Conservation (phyloP, 2,113 vertebrate genomes). For the Oryzias celebensis region DNA sequence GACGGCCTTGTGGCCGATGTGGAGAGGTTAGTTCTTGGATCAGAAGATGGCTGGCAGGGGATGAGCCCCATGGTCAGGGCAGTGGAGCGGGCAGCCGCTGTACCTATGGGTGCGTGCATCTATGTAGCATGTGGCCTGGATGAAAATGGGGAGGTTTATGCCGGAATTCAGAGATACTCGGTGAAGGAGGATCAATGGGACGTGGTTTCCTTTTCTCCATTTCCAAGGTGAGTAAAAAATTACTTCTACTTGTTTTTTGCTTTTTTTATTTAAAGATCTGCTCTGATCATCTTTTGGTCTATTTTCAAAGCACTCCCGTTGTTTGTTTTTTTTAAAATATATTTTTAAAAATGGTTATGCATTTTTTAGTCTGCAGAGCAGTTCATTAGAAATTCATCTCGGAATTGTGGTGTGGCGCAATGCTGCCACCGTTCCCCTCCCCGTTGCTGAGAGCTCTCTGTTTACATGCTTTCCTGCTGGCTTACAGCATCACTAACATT, state of each 20-base stretch:
- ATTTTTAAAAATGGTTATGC: background rate
- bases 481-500: too few relatives aligned
- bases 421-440: too few relatives aligned
- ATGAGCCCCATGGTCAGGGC: slow-evolving; percentile 79
- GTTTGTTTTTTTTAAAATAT: too few relatives aligned
- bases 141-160: slow-evolving; percentile 85
- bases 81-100: slow-evolving; percentile 82
- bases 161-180: slow-evolving; percentile 83
- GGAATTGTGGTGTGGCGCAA: too few relatives aligned
- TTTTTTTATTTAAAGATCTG: background rate
- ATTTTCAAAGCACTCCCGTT: too few relatives aligned
- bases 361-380: too few relatives aligned
- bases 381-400: too few relatives aligned
- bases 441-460: too few relatives aligned
- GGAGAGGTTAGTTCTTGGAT: slow-evolving; percentile 76
- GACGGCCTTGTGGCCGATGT: slow-evolving; percentile 79
- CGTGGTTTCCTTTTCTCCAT: slow-evolving; percentile 84
- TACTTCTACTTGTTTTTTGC: background rate
- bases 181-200: slow-evolving; percentile 80
- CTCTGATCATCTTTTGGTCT: too few relatives aligned
- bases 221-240: slow-evolving; percentile 77
- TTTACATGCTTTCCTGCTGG: too few relatives aligned
- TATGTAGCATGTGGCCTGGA: slow-evolving; percentile 88
- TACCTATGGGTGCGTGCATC: slow-evolving; percentile 69
- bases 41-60: slow-evolving; percentile 76